Percentiles rank a stretch among this genome's conserved stretches.
Conservation (phyloP, 2,797 vertebrate species). For the Sarcoramphus papa region DNA sequence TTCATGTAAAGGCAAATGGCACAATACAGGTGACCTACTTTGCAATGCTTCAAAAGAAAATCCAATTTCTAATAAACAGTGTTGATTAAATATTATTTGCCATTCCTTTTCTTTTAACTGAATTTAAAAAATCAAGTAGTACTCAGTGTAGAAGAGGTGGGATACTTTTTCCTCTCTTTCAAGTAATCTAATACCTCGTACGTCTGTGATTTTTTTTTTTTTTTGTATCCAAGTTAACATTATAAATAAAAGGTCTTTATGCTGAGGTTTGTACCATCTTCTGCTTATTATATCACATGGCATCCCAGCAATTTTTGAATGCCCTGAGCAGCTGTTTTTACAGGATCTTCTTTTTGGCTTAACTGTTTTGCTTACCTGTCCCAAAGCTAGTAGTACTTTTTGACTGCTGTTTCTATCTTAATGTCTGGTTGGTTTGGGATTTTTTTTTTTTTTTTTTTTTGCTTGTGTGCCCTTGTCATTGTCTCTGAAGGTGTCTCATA, state of each 20-base stretch:
- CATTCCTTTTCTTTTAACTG: not conserved
- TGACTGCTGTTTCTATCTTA: not conserved
- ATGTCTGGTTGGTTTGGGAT: not conserved
- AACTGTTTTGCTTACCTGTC: not conserved
- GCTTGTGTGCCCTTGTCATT: not conserved
- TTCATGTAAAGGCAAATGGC: not conserved
- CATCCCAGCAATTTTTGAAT: not conserved
- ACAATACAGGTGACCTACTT: slow-evolving; percentile 1
- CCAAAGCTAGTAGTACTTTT: not conserved
- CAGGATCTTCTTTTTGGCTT: not conserved
- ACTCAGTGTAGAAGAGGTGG: not conserved
- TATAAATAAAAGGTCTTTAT: not conserved
- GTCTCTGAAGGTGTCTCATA: not conserved
- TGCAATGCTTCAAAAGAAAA: not conserved
- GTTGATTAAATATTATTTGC: not conserved
- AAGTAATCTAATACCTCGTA: not conserved
- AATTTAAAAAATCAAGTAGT: not conserved
- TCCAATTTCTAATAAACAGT: not conserved
- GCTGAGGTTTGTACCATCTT: not conserved
- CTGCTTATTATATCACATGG: not conserved
- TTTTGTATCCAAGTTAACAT: not conserved
- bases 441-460: not conserved
- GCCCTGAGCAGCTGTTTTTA: not conserved
- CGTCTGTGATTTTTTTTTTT: not conserved
- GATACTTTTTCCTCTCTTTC: not conserved